Base-by-base conservation (phyloP, 2,797 vertebrate genomes). In the Hephaestus fuliginosus region DNA sequence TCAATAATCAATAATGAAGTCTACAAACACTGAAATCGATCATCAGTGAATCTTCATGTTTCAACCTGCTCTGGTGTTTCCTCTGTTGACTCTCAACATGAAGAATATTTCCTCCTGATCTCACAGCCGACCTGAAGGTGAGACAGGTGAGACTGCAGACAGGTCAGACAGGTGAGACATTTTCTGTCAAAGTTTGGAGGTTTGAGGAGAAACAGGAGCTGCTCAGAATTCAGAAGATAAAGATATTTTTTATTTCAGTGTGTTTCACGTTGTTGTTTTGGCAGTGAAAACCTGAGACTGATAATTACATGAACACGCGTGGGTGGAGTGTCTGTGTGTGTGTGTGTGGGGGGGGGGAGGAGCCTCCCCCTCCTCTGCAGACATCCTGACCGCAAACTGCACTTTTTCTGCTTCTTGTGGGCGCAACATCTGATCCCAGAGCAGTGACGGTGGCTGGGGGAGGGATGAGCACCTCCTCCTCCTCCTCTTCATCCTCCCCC, bases 221-320 rank as follows among this genome's bases (percentile, higher is more conserved):
- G 8, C 30, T 9, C 70, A 25, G 12, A 8, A 51, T 36, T 36
- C 52, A 4, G 9, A 28, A 36, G 0, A 62, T 28, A n/a, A 55
- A 33, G 25, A 11, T 7, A n/a, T 62, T 30, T 43, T 25, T 25
- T 25, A 25, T 36, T 20, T 65, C 33, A 51, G 39, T 33, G 39
- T 33, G 62, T 20, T 22, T 61, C 49, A 14, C 36, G 25, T 25
- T 25, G 62, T 17, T 51, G 76, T 78, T 79, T 69, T 70, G 63
- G 76, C 78, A 79, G 65, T 51, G 52, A 48, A 61, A 78, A 46
- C 53, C 74, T 76, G 44, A 46, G 18, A 36, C 87, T 78, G 71
- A 71, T 76, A 78, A 86, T 86, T 80, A 72, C 81, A 25, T 25
- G 36, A 74, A 76, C 25, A 76, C n/a, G 78, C 75, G 88, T 88